Conservation (phyloP, 2,797 vertebrate genomes). For the Merluccius polli region DNA sequence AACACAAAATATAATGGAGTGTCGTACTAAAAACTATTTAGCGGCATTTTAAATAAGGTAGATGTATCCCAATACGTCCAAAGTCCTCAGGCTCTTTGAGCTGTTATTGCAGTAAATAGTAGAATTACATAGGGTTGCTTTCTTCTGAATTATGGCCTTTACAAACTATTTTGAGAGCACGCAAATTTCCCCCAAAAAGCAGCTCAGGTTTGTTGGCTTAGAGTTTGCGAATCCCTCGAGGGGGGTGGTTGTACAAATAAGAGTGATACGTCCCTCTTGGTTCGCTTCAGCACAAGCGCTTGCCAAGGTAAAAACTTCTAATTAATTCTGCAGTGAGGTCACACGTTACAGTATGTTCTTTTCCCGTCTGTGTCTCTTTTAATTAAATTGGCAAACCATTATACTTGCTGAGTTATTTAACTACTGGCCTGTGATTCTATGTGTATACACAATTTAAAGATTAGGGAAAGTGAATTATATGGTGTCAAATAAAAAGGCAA, state of each 20-base stretch:
- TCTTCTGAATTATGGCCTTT: constrained; percentile 57
- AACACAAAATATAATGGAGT: constrained; percentile 26
- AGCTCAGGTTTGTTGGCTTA: constrained; percentile 82
- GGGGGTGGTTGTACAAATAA: constrained; percentile 86
- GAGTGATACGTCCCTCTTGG: constrained; percentile 83
- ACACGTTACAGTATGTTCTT: constrained; percentile 88
- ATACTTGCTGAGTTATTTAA: constrained; percentile 84
- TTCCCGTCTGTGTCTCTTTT: constrained; percentile 86
- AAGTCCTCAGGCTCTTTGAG: constrained; percentile 36
- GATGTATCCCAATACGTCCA: constrained; percentile 37
- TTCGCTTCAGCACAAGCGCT: constrained; percentile 78
- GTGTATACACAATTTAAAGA: constrained; percentile 82
- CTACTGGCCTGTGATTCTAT: constrained; percentile 79
- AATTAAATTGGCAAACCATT: constrained; percentile 85
- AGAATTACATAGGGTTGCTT: constrained; percentile 61
- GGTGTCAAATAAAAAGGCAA: constrained; percentile 59
- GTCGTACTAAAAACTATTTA: constrained; percentile 34
- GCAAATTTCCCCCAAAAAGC: constrained; percentile 76
- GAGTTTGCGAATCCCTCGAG: constrained; percentile 71
- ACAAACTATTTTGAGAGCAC: constrained; percentile 69
- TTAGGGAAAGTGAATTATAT: constrained; percentile 70
- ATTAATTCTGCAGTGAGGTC: constrained; percentile 89
- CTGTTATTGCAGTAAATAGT: constrained; percentile 43
- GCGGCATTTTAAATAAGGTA: constrained; percentile 36
- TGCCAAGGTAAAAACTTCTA: constrained; percentile 82